phyloP scores from a whole-genome alignment of 2,797 vertebrate genomes.

The Numenius phaeopus region DNA sequence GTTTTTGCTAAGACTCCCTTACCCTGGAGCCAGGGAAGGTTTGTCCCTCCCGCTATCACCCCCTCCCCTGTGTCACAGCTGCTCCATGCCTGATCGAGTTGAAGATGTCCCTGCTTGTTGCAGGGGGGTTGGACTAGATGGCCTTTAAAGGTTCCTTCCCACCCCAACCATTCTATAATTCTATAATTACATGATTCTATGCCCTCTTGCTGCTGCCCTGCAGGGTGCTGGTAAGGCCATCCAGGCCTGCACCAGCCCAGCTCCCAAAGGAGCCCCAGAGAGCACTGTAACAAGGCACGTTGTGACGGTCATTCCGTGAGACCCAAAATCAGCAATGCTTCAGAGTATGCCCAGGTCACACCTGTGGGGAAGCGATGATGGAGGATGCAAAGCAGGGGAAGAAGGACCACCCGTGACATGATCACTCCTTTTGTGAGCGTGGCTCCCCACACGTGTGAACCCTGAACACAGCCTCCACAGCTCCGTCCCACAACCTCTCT shows the following conservation, averaged over 20 bases:
- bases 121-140: neutral
- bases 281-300: neutral
- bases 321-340: neutral
- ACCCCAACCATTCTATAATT: neutral
- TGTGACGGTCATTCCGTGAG: neutral
- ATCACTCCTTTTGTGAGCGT: rapidly evolving
- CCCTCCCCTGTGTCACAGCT: neutral
- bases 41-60: neutral
- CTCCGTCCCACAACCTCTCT: neutral
- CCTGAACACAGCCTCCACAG: neutral
- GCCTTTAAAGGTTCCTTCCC: neutral
- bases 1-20: neutral
- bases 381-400: neutral
- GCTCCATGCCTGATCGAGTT: neutral
- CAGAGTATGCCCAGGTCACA: neutral
- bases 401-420: rapidly evolving
- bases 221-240: neutral
- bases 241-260: neutral
- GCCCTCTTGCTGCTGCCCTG: neutral
- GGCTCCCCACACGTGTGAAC: rapidly evolving
- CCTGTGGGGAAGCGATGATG: rapidly evolving
- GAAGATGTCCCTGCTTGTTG: neutral
- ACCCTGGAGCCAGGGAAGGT: neutral
- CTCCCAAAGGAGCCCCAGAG: neutral
- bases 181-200: neutral